phyloP scores from a whole-genome alignment of 2,113 vertebrate species.

The Oceanites oceanicus region DNA sequence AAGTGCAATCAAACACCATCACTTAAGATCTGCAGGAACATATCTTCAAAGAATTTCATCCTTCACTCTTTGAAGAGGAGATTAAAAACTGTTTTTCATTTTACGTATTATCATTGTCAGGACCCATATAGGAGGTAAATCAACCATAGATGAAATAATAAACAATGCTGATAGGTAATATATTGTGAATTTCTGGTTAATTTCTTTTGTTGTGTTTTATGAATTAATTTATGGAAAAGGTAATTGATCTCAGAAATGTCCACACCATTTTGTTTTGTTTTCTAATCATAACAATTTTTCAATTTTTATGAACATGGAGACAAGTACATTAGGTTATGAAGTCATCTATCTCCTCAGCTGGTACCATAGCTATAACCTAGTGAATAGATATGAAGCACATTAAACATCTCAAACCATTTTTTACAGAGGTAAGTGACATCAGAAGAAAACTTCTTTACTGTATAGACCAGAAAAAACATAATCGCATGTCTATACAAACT shows the following conservation, averaged over 20 bases:
- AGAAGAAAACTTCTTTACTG: not conserved
- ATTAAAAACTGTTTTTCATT: not conserved
- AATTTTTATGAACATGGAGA: not conserved
- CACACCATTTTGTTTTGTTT: not conserved
- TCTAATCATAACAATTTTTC: not conserved
- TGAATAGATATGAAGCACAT: not conserved
- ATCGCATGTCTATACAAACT: accelerated
- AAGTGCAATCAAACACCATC: not conserved
- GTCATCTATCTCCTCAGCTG: not conserved
- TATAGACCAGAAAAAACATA: not conserved
- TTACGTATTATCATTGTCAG: not conserved
- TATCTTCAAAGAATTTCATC: not conserved
- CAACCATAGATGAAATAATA: not conserved
- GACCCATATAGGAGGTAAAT: not conserved
- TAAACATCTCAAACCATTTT: not conserved
- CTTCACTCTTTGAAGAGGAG: not conserved
- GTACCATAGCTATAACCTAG: not conserved
- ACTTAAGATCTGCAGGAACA: not conserved
- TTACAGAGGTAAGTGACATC: not conserved
- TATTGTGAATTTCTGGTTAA: not conserved
- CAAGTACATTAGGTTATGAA: not conserved
- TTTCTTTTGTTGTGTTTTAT: not conserved
- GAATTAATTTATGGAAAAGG: not conserved
- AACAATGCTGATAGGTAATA: not conserved
- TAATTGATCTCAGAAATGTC: not conserved